A percentile compares a stretch with the other conserved stretches of the same genome.
Conservation (phyloP, 2,888 invertebrate species). For the Miltochrista miniata region DNA sequence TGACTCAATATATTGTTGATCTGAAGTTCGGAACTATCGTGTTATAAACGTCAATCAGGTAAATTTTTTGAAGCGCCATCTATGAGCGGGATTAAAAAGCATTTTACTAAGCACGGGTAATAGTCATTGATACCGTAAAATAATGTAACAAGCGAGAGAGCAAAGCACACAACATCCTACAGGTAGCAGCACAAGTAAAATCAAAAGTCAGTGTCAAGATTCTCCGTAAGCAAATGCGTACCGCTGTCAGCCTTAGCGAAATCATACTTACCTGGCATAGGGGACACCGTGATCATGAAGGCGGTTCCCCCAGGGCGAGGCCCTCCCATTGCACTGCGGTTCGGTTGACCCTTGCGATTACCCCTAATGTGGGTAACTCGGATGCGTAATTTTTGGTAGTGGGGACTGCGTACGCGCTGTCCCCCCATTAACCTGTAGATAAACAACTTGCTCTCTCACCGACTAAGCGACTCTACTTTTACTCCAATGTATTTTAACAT, state of each 20-base stretch:
- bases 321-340: slow-evolving; percentile 3
- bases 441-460: too few relatives aligned
- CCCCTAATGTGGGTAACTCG: slow-evolving; percentile 2
- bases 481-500: too few relatives aligned
- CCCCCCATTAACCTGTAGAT: neutral
- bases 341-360: slow-evolving; percentile 1
- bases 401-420: slow-evolving; percentile 1
- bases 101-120: too few relatives aligned
- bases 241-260: neutral
- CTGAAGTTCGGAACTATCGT: too few relatives aligned
- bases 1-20: too few relatives aligned
- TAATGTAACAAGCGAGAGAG: too few relatives aligned
- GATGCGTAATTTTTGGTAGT: slow-evolving; percentile 2
- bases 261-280: slow-evolving; percentile 5
- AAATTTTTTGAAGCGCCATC: too few relatives aligned
- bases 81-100: too few relatives aligned
- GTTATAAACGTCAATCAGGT: too few relatives aligned
- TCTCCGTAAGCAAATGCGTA: neutral
- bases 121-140: too few relatives aligned
- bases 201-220: slow-evolving; percentile 1
- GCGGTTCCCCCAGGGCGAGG: slow-evolving; percentile 4
- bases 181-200: neutral
- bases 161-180: too few relatives aligned
- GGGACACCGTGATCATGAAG: neutral
- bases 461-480: too few relatives aligned